Percentiles rank a stretch among this genome's conserved stretches.
Evolutionary conservation across 1,140 invertebrate species (phyloP).

Genomic region (Temnothorax nylanderi): DNA sequence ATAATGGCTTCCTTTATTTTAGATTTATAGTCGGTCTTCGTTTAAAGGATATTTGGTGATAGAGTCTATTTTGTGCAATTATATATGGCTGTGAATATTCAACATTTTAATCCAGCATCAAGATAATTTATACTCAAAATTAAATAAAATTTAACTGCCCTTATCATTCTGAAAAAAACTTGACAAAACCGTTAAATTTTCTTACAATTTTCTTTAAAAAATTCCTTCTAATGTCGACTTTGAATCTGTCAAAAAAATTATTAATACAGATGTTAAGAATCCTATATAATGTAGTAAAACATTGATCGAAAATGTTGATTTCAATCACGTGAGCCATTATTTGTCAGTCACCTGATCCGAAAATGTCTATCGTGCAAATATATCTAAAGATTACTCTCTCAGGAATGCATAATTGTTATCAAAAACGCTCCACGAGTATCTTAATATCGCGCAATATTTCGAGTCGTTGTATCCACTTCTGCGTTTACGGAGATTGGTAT

Average conservation of each 20-base stretch:
- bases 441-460: constrained; percentile 27
- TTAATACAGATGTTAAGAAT: neutral
- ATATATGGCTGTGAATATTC: neutral
- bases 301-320: neutral
- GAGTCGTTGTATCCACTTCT: constrained; percentile 40
- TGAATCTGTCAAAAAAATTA: neutral
- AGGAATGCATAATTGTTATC: constrained; percentile 13
- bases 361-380: neutral
- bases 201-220: neutral
- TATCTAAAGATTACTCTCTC: neutral
- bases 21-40: neutral
- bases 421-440: neutral
- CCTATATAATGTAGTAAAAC: neutral
- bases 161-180: neutral
- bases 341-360: neutral
- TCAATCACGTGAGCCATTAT: neutral
- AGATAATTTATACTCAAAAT: neutral
- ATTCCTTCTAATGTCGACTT: neutral
- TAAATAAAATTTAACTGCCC: neutral
- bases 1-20: constrained; percentile 22
- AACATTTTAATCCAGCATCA: neutral
- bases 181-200: neutral
- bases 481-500: constrained; percentile 25
- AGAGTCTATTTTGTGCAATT: neutral
- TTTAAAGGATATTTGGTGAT: neutral